These are phyloP conservation scores for Papilio polytes DNA, from an alignment of 1,140 invertebrate genomes.

Conservation along the genomic window DNA sequence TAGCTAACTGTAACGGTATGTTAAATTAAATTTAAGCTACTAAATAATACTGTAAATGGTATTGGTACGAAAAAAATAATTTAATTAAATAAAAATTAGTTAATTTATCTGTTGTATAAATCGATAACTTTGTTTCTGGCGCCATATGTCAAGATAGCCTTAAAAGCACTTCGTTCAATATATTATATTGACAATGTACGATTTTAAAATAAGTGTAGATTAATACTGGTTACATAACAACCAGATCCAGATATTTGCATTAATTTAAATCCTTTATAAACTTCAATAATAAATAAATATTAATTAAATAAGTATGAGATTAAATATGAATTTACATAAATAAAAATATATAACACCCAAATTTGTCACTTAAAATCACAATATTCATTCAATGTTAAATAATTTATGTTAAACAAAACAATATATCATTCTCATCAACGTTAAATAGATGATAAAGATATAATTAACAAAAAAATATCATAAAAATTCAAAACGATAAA, in stretches of 20 bases:
- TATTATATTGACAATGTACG: background rate
- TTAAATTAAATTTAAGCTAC: background rate
- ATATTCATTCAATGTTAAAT: background rate
- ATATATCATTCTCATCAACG: background rate
- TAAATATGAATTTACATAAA: background rate
- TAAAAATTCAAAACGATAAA: slow-evolving; percentile 33
- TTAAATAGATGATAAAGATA: slow-evolving; percentile 1
- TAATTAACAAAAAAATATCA: slow-evolving; percentile 27
- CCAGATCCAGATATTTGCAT: background rate
- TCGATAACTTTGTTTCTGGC: too few relatives aligned
- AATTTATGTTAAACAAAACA: slow-evolving; percentile 23
- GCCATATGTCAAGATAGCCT: background rate
- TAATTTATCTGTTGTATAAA: background rate
- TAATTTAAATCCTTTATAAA: background rate
- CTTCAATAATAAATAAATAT: slow-evolving; percentile 18
- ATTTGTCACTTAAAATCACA: background rate
- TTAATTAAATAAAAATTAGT: too few relatives aligned
- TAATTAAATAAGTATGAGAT: background rate
- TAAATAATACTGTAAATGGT: too few relatives aligned
- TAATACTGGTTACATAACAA: background rate
- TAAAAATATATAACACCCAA: background rate
- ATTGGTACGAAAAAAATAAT: too few relatives aligned
- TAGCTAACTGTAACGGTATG: slow-evolving; percentile 11
- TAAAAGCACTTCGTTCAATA: background rate
- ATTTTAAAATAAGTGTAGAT: background rate